Conservation (phyloP, 2,888 invertebrate species). For the Glomeris marginata region DNA sequence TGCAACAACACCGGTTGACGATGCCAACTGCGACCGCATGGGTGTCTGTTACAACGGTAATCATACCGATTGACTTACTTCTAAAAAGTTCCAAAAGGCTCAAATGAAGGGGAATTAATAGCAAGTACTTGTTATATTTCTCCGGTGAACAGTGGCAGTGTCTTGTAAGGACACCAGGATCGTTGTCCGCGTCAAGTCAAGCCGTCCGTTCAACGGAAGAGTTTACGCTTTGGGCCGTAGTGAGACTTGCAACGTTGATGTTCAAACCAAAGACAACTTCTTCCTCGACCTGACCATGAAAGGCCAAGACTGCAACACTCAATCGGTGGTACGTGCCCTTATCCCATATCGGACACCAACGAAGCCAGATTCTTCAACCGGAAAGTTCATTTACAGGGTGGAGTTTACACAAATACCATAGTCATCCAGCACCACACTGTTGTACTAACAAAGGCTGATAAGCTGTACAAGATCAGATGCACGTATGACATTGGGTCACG, state of each 20-base stretch:
- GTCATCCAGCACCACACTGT: slow-evolving; percentile 90
- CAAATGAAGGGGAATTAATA: background rate
- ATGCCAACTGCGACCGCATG: slow-evolving; percentile 82
- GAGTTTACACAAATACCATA: slow-evolving; percentile 85
- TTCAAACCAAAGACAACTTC: slow-evolving; percentile 81
- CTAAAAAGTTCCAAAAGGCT: background rate
- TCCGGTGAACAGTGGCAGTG: slow-evolving; percentile 54
- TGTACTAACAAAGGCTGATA: slow-evolving; percentile 91
- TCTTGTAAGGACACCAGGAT: slow-evolving; percentile 90
- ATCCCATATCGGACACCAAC: background rate
- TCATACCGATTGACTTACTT: background rate
- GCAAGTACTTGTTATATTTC: background rate
- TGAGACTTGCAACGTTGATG: slow-evolving; percentile 88
- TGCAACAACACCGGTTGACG: slow-evolving; percentile 30
- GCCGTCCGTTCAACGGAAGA: slow-evolving; percentile 85
- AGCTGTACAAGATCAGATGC: slow-evolving; percentile 91
- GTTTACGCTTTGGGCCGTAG: slow-evolving; percentile 86
- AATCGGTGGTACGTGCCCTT: slow-evolving; percentile 63
- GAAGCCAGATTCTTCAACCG: background rate
- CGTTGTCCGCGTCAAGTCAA: slow-evolving; percentile 80
- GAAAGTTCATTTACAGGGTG: slow-evolving; percentile 44
- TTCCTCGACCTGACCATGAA: slow-evolving; percentile 81
- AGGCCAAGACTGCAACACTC: slow-evolving; percentile 89
- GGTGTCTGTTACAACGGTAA: slow-evolving; percentile 91
- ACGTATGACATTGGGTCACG: slow-evolving; percentile 93